Evolutionary conservation across 2,113 vertebrate species (phyloP).

Genomic region (Pangasianodon hypophthalmus): DNA sequence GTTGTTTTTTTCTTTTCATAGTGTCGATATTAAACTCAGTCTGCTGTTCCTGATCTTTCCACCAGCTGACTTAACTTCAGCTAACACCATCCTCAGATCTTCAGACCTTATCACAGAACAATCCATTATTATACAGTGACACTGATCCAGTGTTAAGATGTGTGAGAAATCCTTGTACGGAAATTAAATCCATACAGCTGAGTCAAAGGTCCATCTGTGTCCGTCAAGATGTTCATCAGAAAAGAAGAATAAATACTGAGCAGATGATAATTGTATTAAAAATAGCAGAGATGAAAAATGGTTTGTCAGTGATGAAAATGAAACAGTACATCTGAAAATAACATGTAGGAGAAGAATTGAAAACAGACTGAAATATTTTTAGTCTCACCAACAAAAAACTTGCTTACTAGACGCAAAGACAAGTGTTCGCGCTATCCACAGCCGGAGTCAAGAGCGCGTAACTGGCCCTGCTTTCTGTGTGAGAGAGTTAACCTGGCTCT

Average conservation of each 20-base stretch:
- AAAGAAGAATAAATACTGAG: not conserved
- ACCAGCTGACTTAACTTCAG: not conserved
- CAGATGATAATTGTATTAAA: not conserved
- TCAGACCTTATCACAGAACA: not conserved
- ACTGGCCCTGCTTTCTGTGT: too few species aligned
- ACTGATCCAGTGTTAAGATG: not conserved
- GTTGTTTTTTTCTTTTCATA: not conserved
- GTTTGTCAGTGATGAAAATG: not conserved
- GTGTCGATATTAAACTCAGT: not conserved
- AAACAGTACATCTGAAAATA: not conserved
- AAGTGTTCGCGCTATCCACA: not conserved
- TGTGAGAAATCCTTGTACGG: not conserved
- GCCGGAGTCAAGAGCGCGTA: not conserved
- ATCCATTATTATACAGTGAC: not conserved
- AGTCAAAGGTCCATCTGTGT: not conserved
- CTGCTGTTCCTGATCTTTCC: not conserved
- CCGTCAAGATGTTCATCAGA: not conserved
- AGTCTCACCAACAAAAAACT: not conserved
- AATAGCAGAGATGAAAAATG: not conserved
- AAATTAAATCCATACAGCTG: not conserved
- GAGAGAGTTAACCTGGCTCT: too few species aligned
- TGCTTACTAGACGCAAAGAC: not conserved
- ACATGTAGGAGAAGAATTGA: not conserved
- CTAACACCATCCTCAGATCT: too few species aligned
- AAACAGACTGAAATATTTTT: not conserved